Evolutionary conservation across 2,888 invertebrate genomes (phyloP), one percentile per base, ranked within the genome.

Genomic region (Sphinx pinastri): DNA sequence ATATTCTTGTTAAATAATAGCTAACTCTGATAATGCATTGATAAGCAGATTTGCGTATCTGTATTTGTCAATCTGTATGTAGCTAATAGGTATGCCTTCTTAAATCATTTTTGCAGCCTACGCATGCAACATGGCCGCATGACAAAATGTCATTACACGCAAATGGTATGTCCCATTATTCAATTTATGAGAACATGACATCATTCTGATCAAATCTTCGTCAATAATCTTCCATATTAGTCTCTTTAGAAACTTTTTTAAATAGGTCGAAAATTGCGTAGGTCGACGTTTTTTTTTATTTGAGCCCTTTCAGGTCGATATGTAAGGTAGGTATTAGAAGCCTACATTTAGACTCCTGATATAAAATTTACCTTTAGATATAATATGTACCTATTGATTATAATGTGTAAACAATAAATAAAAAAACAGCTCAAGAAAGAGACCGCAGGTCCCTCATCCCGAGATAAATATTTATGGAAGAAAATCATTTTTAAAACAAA

Each of bases 81-180:
- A 49, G 12, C 55, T 19, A 19, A 47, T 19, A 49, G 12, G 19
- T 19, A 19, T 47, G 47, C 16, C 49, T 47, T 13, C 63, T 59
- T 60, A 45, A 47, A 47, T 63, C 63, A 63, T 63, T 63, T 63
- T 63, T 13, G 60, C 63, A 49, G 13, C 63, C 63, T 63, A 63
- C 63, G 49, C 63, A 63, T 49, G 7, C 49, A 49, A 63, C 47
- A 63, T 63, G 47, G 47, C 47, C 7, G 19, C 13, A 47, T 47
- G 47, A 63, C 63, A 16, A 45, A 60, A 63, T 49, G 63, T 63
- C 19, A 47, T 63, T 49, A 47, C 47, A 16, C 0, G 45, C 47
- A 47, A 63, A 6, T 47, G 8, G 47, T 63, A 63, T 63, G 55
- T 55, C 19, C n/a, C 60, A 12, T 11, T 60, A 60, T 63, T 49